A percentile compares a stretch with the other conserved stretches of the same genome.
phyloP scores from a whole-genome alignment of 2,113 vertebrate species.

The Pelobates fuscus region DNA sequence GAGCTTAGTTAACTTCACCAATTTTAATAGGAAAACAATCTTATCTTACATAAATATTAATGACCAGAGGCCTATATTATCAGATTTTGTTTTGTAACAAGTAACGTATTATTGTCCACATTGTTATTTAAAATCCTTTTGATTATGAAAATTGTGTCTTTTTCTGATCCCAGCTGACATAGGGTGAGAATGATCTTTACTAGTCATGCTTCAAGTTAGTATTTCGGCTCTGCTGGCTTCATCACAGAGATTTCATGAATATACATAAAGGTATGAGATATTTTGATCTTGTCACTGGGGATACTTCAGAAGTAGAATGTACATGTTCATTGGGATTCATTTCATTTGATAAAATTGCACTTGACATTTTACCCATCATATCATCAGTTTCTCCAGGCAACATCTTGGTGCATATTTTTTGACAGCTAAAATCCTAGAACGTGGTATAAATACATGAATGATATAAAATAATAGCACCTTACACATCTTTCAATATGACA shows the following conservation, averaged over 20 bases:
- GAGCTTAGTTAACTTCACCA: too few relatives aligned
- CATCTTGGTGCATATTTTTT: slow-evolving; percentile 23
- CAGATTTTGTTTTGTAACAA: too few relatives aligned
- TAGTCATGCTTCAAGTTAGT: too few relatives aligned
- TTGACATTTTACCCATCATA: slow-evolving; percentile 36
- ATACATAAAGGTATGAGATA: slow-evolving; percentile 17
- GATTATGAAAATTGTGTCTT: too few relatives aligned
- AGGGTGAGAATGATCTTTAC: too few relatives aligned
- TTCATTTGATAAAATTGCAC: slow-evolving; percentile 33
- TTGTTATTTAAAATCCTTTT: too few relatives aligned
- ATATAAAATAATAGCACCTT: slow-evolving; percentile 9
- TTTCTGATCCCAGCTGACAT: too few relatives aligned
- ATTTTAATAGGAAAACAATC: too few relatives aligned
- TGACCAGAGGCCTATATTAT: too few relatives aligned
- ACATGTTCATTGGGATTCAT: slow-evolving; percentile 26
- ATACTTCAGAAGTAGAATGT: slow-evolving; percentile 2
- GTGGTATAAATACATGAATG: slow-evolving; percentile 16
- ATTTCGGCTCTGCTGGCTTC: too few relatives aligned
- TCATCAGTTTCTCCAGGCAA: slow-evolving; percentile 32
- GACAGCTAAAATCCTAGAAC: slow-evolving; percentile 6
- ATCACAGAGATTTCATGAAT: slow-evolving; percentile 1
- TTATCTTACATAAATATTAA: too few relatives aligned
- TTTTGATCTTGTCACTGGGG: slow-evolving; percentile 11
- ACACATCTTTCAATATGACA: background rate
- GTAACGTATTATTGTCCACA: too few relatives aligned